Conservation (phyloP, 2,888 invertebrate genomes). For the Linyphia triangularis region DNA sequence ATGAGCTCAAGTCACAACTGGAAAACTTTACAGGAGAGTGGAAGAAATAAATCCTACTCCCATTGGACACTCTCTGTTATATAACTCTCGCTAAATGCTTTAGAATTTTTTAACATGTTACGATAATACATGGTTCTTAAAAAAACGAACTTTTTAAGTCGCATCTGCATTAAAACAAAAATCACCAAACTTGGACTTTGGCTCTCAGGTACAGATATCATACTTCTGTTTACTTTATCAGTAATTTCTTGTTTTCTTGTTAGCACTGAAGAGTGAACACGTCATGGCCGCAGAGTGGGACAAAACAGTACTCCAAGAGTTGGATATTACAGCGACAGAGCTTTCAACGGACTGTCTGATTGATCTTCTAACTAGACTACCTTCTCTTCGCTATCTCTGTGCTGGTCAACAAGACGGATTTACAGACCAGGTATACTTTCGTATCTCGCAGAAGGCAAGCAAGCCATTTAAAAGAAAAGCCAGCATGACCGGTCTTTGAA, state of each 20-base stretch:
- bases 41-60: no score
- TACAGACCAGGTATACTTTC: constrained; percentile 88
- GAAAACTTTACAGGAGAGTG: no score
- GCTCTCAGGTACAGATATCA: background rate
- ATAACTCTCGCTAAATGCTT: no score
- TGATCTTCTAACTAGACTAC: constrained; percentile 93
- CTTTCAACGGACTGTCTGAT: constrained; percentile 94
- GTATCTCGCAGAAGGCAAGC: no score
- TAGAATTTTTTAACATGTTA: background rate
- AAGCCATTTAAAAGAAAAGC: no score
- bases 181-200: no score
- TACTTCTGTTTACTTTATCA: background rate
- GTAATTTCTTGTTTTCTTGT: background rate
- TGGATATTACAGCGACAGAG: constrained; percentile 98
- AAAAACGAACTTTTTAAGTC: no score
- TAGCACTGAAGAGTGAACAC: constrained; percentile 93
- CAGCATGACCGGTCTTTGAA: no score
- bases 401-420: constrained; percentile 99
- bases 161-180: no score
- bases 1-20: no score
- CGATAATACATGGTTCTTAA: no score
- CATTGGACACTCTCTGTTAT: no score
- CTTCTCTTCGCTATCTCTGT: constrained; percentile 88
- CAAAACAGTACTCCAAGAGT: constrained; percentile 91
- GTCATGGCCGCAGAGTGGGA: constrained; percentile 99